Evolutionary conservation across 2,797 vertebrate genomes (phyloP).

Genomic region (Arremon brunneinucha): DNA sequence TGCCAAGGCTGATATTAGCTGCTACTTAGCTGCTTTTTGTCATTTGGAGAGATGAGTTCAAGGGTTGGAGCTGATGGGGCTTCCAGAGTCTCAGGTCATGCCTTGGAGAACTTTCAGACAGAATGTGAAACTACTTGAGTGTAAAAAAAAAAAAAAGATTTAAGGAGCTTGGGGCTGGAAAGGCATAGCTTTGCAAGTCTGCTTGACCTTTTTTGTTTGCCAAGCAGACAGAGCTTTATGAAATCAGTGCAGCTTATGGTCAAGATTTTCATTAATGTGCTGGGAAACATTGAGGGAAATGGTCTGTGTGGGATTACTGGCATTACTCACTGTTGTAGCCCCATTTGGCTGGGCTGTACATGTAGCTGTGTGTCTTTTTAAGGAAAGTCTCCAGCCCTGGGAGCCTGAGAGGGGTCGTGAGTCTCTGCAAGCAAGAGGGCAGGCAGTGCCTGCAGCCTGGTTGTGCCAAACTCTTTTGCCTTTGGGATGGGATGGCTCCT

Average conservation of each 20-base stretch:
- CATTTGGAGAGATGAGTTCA: neutral
- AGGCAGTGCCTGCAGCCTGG: neutral
- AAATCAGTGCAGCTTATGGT: neutral
- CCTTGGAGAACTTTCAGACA: neutral
- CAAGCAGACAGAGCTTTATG: neutral
- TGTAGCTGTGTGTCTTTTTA: neutral
- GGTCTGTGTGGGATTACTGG: neutral
- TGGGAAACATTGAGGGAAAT: neutral
- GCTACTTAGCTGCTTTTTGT: neutral
- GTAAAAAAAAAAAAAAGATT: neutral
- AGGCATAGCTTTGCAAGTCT: neutral
- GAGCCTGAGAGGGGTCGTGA: neutral
- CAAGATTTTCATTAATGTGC: neutral
- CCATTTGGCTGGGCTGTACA: neutral
- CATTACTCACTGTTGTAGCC: neutral
- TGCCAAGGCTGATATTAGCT: neutral
- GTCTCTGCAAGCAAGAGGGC: neutral
- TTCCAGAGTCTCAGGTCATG: neutral
- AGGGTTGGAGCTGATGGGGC: neutral
- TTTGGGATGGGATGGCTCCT: neutral
- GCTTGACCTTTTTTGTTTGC: neutral
- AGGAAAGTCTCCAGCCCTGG: neutral
- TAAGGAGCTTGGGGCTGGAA: neutral
- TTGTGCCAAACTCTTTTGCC: neutral
- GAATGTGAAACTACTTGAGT: neutral